Base-by-base conservation (phyloP, 2,113 vertebrate genomes). In the Bos indicus region DNA sequence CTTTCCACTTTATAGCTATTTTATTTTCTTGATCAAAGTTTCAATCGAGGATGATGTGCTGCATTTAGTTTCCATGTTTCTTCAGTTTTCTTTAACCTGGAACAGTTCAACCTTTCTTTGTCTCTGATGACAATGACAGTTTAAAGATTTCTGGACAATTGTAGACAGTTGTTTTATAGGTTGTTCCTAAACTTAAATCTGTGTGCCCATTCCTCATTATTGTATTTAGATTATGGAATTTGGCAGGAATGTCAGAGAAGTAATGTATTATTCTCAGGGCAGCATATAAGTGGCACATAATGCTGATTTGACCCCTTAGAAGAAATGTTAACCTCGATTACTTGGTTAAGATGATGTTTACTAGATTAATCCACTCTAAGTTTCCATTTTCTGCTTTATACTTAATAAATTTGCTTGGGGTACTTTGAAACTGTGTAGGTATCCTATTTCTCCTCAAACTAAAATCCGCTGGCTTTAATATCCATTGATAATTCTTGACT, bases 221-320 rank as follows among this genome's bases (percentile, higher is more conserved):
- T 90, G 33, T 36, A 78, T 91, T 84, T 96, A 93, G n/a, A 40
- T 95, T 59, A 93, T 85, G 25, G 46, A 62, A 81, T 36, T 94
- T 94, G 84, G 12, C 23, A 71, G 19, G 67, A 67, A 89, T 64
- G 77, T 21, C 30, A 43, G 28, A 87, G 36, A 84, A 64, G 11
- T 84, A 56, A 59, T 88, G 12, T 88, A 6, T 36, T 57, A 3
- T 91, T 93, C 51, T 91, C 33, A 84, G 6, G 14, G 11, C 46
- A 81, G 96, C 60, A 10, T 78, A 57, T 52, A 67, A 46, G 15
- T 30, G 88, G 36, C 28, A 71, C 30, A n/a, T 88, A 54, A 89
- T 89, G 9, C 15, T 90, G 25, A 6, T 74, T 30, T 93, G 21
- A 90, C 40, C 52, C 43, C 28, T 90, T 87, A 81, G 28, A 40